Conservation (phyloP, 2,888 invertebrate species). For the Tiphia femorata region DNA sequence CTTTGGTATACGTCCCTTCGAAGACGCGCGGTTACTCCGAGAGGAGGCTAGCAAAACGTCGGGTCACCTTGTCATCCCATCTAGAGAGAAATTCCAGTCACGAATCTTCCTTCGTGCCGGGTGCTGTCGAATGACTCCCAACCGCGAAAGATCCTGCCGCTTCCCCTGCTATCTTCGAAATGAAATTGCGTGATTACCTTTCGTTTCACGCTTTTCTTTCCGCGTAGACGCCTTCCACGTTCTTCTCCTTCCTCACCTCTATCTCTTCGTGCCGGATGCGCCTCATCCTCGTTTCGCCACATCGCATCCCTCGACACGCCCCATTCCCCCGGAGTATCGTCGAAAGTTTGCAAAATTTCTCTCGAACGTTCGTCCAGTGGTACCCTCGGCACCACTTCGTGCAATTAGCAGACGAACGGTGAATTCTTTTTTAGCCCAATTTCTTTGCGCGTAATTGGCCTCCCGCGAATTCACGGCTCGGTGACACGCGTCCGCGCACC, state of each 20-base stretch:
- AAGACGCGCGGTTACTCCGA: background rate
- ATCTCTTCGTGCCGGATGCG: background rate
- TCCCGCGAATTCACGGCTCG: no score
- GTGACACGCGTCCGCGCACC: no score
- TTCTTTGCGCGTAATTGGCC: no score
- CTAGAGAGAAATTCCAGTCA: constrained; percentile 46
- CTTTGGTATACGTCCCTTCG: background rate
- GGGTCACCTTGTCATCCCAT: constrained; percentile 27
- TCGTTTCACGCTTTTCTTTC: constrained; percentile 33
- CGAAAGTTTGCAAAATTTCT: no score
- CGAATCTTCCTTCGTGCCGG: constrained; percentile 36
- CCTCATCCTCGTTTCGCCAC: background rate
- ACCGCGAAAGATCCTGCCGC: constrained; percentile 27
- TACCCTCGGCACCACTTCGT: no score
- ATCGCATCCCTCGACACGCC: background rate
- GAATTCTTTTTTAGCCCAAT: no score
- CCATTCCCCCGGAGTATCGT: no score
- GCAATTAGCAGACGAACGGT: no score
- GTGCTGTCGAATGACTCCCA: constrained; percentile 34
- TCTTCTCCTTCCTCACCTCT: background rate
- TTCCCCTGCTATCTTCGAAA: constrained; percentile 34
- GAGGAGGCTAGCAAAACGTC: constrained; percentile 4
- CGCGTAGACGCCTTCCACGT: constrained; percentile 5
- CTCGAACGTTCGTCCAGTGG: no score
- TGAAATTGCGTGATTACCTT: constrained; percentile 44